Evolutionary conservation across 2,888 invertebrate genomes (phyloP), one percentile per base, ranked within the genome.

Genomic region (Selenia dentaria): DNA sequence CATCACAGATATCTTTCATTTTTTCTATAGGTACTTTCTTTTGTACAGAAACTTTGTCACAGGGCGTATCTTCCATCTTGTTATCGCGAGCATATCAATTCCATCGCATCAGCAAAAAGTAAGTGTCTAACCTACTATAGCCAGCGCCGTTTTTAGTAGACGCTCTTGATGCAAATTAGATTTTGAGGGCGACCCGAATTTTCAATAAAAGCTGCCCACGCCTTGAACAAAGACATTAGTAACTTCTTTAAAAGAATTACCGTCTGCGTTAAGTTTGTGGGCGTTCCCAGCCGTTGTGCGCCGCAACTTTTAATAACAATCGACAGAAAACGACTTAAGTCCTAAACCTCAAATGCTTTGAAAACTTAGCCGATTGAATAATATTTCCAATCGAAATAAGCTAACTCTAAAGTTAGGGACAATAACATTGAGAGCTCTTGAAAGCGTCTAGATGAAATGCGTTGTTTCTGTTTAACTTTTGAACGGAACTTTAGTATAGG

Each of bases 221-320:
- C 59, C 43, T 25, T 55, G 53, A 55, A 60, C 60, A 52, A 59
- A 64, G 67, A 67, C 62, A 67, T 72, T 63, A 58, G 57, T 54
- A 71, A 76, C 59, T 73, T 76, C 53, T 63, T n/a, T 67, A 66
- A 70, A 74, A 67, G 65, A 67, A 72, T 67, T 64, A 63, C 52
- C 37, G 44, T 22, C 32, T 48, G 57, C 41, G 50, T 51, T 52
- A 34, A 55, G 59, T 64, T 50, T 50, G 28, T 43, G 44, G 44
- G 34, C 55, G 40, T 43, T 56, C 25, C 37, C 40, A 43, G 51
- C 41, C 25, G 34, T 24, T 43, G 51, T 38, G 37, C 22, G 40
- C 34, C 26, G 28, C 59, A 64, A 53, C 55, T 73, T 68, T 63
- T 57, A 62, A 58, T 60, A 52, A 37, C 46, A 29, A 36, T 11